phyloP scores from a whole-genome alignment of 2,797 vertebrate genomes.

The Cossypha niveicapilla region DNA sequence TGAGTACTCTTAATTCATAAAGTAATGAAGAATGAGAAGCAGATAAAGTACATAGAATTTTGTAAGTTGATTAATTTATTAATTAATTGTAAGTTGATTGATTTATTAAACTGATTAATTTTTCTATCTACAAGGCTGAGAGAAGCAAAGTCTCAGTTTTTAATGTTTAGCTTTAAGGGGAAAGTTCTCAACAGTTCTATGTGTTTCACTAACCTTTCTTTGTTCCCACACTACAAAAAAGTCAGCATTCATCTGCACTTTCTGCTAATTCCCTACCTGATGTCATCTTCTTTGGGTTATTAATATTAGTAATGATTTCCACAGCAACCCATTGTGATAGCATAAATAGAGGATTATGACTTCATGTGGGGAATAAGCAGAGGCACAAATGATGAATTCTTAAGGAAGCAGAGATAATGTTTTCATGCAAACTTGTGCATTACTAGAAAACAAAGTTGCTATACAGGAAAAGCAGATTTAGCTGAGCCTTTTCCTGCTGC shows the following conservation, averaged over 20 bases:
- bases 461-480: background rate
- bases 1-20: background rate
- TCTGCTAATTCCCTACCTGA: conserved; percentile 54
- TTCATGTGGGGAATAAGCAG: conserved; percentile 56
- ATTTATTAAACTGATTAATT: background rate
- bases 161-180: background rate
- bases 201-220: background rate
- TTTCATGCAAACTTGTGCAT: background rate
- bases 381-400: conserved; percentile 39
- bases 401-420: conserved; percentile 16
- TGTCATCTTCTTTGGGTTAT: conserved; percentile 39
- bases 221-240: background rate
- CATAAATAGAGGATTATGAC: conserved; percentile 51
- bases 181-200: background rate
- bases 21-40: background rate
- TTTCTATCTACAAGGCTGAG: background rate
- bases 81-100: background rate
- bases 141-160: background rate
- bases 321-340: conserved; percentile 52
- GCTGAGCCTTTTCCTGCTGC: background rate
- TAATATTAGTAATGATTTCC: conserved; percentile 57
- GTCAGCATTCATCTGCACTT: conserved; percentile 14
- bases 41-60: background rate
- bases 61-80: background rate
- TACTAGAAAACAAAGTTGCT: background rate